Conservation (phyloP, 2,888 invertebrate species). For the Steinernema carpocapsae region DNA sequence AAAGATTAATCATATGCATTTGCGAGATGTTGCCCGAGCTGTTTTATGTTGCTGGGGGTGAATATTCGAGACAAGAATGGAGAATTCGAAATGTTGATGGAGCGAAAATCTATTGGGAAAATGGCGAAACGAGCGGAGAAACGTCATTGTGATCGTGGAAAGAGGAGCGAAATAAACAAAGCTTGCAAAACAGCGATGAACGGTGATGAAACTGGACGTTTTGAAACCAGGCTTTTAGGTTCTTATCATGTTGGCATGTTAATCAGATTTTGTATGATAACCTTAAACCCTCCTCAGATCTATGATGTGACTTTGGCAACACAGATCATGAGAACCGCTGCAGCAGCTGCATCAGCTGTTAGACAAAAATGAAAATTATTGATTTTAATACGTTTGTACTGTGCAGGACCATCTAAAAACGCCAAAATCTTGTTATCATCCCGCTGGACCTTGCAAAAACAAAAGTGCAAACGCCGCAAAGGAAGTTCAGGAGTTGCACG, state of each 20-base stretch:
- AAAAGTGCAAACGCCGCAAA: conserved; percentile 15
- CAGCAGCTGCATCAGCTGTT: not conserved
- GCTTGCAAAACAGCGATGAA: not conserved
- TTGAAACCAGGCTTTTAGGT: no score
- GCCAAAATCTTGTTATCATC: not conserved
- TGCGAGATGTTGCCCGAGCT: not conserved
- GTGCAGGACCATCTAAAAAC: no score
- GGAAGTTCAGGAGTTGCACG: not conserved
- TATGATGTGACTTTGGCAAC: no score
- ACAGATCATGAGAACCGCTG: no score
- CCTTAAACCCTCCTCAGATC: no score
- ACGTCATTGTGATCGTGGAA: not conserved
- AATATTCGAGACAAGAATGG: not conserved
- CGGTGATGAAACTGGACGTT: not conserved
- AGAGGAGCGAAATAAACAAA: conserved; percentile 16
- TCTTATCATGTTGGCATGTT: no score
- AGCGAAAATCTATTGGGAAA: not conserved
- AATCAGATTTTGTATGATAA: no score
- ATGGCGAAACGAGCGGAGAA: not conserved
- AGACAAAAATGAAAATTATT: not conserved
- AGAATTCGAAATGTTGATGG: not conserved
- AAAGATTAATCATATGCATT: conserved; percentile 17
- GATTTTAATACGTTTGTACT: conserved; percentile 4
- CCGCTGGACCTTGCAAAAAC: not conserved
- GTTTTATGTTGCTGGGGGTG: not conserved